Evolutionary conservation across 2,888 invertebrate genomes (phyloP), one percentile per base, ranked within the genome.

Genomic region (Craniophora ligustri): DNA sequence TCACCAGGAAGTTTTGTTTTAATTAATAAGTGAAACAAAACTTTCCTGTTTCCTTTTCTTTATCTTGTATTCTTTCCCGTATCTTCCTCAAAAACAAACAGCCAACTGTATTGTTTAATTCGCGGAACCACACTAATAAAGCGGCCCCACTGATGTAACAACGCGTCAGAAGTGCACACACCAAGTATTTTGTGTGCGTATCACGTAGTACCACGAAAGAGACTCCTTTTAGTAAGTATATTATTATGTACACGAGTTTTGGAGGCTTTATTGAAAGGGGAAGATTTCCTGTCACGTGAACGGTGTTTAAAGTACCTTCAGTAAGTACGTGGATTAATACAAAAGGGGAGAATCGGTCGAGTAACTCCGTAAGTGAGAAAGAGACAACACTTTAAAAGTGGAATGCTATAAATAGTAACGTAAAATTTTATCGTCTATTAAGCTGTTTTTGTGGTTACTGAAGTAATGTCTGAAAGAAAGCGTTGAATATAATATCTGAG

Each of bases 201-300:
- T 19, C 60, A 47, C 68, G 72, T 57, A 40, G 32, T 30, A 16
- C 55, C 36, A 65, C 62, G 68, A 75, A 62, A 65, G 58, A 54
- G 54, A 56, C 60, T 51, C 63, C 72, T 74, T 67, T 31, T 46
- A 59, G 59, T 74, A 68, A 75, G 75, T 75, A 72, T 66, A 71
- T 74, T 73, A 75, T 72, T 71, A 73, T 75, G 75, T 68, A 71
- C 72, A 68, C 57, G 71, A 73, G 44, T 67, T 65, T 56, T 64
- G 40, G 57, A 62, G 62, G 46, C 68, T 58, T 68, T 68, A 72
- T 75, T 75, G 72, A 71, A 67, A 71, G 54, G 54, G 54, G 59
- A 62, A 68, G 62, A 74, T 74, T 75, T 65, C 59, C 55, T 63
- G 64, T 63, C 68, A 53, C 54, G 57, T 48, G 68, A 71, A 59